Evolutionary conservation across 1,140 invertebrate species (phyloP), one percentile per base, ranked within the genome.

Genomic region (Pseudomyrmex gracilis): DNA sequence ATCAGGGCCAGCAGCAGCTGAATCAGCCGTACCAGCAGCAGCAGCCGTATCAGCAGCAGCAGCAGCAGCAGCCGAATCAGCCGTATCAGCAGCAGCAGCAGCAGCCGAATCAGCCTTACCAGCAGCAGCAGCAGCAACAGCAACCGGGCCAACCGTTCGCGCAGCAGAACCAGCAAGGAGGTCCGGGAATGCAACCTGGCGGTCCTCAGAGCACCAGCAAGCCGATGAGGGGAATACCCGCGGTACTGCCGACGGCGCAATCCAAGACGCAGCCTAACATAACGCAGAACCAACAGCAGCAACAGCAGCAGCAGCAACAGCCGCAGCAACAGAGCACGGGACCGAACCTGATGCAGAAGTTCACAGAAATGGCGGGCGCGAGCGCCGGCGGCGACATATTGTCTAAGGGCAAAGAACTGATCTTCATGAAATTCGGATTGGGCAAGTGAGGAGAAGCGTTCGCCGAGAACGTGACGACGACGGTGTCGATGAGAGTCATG

Each of bases 401-500:
- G 53, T 98, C 97, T 87, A 98, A 98, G 94, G 97, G 97, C 86
- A 98, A 98, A 94, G 97, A 98, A 94, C 95, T 97, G 53, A 98
- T 98, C 91, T 98, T 98, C 93, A 98, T 98, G 96, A 98, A 98
- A 95, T 98, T 98, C 92, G 97, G 97, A 68, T 95, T 98, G 85
- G 97, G 97, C 89, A 94, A 94, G 93, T 94, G 93, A 94, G 92
- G n/a, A 80, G 76, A 43, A 80, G 53, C 53, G 53, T 58, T 80
- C 22, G 15, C 15, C 15, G 12, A 51, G 17, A 4, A n/a, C 61
- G 51, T 13, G 45, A 78, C 47, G 60, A 53, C 22, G 47, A 78
- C 24, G 47, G 34, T 8, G n/a, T 60, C 34, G 15, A 82, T 20
- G 1, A 58, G 24, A 10, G 20, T 17, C 43, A 57, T 47, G 43